These are phyloP conservation scores for Tachina lurida DNA, from an alignment of 2,888 invertebrate genomes.

Conservation along the genomic window DNA sequence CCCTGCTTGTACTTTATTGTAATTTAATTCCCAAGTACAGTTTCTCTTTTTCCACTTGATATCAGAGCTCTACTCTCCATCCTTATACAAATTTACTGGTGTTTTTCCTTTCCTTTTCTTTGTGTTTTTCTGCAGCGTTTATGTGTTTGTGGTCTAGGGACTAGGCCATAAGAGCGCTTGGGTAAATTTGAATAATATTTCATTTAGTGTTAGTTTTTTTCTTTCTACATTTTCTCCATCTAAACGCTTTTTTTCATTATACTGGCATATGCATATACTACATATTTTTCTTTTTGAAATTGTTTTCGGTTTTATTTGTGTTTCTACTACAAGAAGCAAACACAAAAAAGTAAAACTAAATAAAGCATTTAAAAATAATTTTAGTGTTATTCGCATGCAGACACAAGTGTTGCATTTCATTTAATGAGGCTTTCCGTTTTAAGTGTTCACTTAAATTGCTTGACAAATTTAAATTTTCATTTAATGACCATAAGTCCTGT, in stretches of 20 bases:
- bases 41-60: background rate
- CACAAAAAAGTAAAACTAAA: slow-evolving; percentile 2
- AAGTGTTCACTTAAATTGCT: slow-evolving; percentile 24
- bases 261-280: too few relatives aligned
- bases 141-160: slow-evolving; percentile 54
- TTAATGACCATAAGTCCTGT: slow-evolving; percentile 23
- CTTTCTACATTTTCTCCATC: slow-evolving; percentile 8
- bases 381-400: slow-evolving; percentile 14
- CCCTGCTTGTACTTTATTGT: slow-evolving; percentile 47
- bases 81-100: slow-evolving; percentile 5
- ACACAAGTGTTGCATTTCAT: slow-evolving; percentile 42
- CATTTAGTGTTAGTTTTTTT: slow-evolving; percentile 52
- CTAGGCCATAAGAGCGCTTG: slow-evolving; percentile 64
- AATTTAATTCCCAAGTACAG: slow-evolving; percentile 49
- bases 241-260: slow-evolving; percentile 15
- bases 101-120: background rate
- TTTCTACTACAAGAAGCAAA: slow-evolving; percentile 22
- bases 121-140: background rate
- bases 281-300: slow-evolving; percentile 16
- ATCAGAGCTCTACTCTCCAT: background rate
- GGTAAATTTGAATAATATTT: slow-evolving; percentile 65
- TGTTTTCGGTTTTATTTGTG: slow-evolving; percentile 44
- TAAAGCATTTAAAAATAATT: slow-evolving; percentile 47
- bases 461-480: slow-evolving; percentile 37
- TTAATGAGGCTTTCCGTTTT: slow-evolving; percentile 50